phyloP scores from a whole-genome alignment of 2,113 vertebrate species.

The Cyanocitta stelleri region DNA sequence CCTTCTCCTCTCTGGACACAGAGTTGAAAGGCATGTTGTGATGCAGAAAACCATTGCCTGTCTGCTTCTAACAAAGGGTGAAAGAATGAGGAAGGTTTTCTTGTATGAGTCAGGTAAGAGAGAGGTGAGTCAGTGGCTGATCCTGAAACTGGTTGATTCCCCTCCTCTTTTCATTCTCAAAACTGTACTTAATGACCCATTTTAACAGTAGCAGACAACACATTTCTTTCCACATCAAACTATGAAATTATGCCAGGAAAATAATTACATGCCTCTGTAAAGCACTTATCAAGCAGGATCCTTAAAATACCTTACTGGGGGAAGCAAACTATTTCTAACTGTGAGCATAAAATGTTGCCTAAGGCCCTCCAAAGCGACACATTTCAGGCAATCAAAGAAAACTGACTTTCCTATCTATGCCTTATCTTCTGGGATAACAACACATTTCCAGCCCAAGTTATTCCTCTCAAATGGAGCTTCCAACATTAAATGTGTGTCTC shows the following conservation, averaged over 20 bases:
- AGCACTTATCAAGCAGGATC: background rate
- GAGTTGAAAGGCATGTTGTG: accelerated
- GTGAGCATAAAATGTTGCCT: background rate
- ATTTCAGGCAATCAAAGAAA: background rate
- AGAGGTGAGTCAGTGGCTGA: background rate
- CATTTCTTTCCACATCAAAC: background rate
- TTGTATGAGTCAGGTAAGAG: background rate
- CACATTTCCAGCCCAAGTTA: background rate
- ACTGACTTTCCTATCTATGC: background rate
- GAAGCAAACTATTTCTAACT: background rate
- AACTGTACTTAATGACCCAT: background rate
- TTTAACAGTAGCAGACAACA: background rate
- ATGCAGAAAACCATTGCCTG: background rate
- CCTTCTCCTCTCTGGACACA: background rate
- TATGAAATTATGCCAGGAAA: conserved; percentile 4
- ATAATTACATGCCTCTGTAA: background rate
- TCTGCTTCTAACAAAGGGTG: background rate
- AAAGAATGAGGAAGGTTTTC: background rate
- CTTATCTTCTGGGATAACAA: background rate
- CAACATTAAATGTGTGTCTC: background rate
- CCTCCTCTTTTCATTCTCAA: background rate
- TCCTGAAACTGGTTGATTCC: background rate
- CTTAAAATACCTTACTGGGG: background rate
- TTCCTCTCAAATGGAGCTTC: background rate
- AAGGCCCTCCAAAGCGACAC: background rate